Base-by-base conservation (phyloP, 2,797 vertebrate species). In the Setipinna tenuifilis region DNA sequence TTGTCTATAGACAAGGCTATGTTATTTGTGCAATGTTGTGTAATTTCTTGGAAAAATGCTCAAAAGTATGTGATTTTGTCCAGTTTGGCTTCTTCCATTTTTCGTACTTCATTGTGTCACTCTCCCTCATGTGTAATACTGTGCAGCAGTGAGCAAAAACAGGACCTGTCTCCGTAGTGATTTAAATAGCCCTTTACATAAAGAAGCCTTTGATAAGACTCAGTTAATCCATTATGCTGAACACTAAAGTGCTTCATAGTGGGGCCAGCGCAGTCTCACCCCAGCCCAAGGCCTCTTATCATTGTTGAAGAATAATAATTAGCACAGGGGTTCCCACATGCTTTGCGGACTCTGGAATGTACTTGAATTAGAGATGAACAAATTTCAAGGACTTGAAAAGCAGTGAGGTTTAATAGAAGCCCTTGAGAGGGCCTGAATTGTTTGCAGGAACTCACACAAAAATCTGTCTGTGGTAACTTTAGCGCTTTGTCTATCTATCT, bases 341-440 rank as follows among this genome's bases (percentile, higher is more conserved):
- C 28, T 41, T 2, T 41, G 3, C 4, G 16, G 6, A 41, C 12
- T 75, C 16, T 35, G 31, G 68, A 19, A 75, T 35, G 68, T 75
- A 35, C 16, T 75, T 41, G 68, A 75, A 75, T 35, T 41, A 75
- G 68, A 75, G 68, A 75, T 75, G 28, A 35, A 75, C 28, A 75
- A 19, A 75, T 31, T 19, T 75, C 68, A 41, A 75, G 28, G 28
- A 75, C 28, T 35, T 41, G 16, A 75, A 75, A 35, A 31, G 68
- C 28, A 19, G 68, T 6, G 31, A 35, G 28, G 19, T 75, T 68
- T 75, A 75, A 75, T 4, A 75, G 68, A 75, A 6, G 28, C 12
- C 12, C 68, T 75, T 28, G 14, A 17, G 10, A 35, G 28, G 5
- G 28, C 28, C 9, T 75, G 31, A 75, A 19, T 35, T 35, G 28